Evolutionary conservation across 2,888 invertebrate species (phyloP).

Genomic region (Cosmia pyralina): DNA sequence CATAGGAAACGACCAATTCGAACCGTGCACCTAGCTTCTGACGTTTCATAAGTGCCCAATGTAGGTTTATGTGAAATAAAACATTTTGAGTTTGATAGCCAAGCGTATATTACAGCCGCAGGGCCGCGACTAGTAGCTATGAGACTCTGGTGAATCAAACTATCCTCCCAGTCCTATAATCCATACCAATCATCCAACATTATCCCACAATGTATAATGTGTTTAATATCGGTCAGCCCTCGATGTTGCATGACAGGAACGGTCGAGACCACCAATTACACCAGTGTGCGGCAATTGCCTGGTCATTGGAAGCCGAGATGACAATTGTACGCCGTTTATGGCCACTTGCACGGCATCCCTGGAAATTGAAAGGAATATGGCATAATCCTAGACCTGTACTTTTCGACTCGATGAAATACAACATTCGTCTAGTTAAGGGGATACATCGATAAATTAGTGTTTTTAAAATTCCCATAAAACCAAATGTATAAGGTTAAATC

Average conservation of each 20-base stretch:
- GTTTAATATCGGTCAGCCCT: constrained; percentile 52
- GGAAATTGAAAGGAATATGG: constrained; percentile 55
- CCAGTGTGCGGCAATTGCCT: constrained; percentile 77
- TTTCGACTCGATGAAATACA: no score
- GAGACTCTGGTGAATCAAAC: not conserved
- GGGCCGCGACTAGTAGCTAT: not conserved
- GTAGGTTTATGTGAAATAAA: no score
- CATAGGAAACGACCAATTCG: no score
- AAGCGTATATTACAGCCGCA: no score
- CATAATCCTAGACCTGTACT: no score
- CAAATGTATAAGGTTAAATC: no score
- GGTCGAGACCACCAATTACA: constrained; percentile 75
- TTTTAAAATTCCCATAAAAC: no score
- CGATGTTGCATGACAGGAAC: constrained; percentile 54
- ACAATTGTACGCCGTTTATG: constrained; percentile 77
- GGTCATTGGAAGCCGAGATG: constrained; percentile 64
- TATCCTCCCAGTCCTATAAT: not conserved
- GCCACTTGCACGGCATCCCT: constrained; percentile 73
- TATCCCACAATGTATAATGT: constrained; percentile 47
- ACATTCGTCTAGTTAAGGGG: not conserved
- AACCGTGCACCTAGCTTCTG: no score
- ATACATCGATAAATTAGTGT: no score
- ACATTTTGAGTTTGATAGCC: no score
- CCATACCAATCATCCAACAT: constrained; percentile 20
- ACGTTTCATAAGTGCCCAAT: no score